Evolutionary conservation across 2,888 invertebrate species (phyloP).

Genomic region (Opisthograptis luteolata): DNA sequence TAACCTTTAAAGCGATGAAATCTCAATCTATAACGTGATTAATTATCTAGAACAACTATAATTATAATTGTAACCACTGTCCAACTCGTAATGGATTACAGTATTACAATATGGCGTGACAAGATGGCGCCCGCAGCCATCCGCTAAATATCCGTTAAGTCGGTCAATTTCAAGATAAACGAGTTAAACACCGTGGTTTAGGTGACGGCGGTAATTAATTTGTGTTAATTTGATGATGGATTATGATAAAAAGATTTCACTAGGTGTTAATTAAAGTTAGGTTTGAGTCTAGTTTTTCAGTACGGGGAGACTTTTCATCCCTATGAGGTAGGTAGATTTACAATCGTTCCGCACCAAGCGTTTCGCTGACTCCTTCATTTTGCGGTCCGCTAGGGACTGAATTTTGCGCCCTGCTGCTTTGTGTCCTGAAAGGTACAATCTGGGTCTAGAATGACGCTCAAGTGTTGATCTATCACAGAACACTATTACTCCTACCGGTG

Average conservation of each 20-base stretch:
- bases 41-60: constrained; percentile 63
- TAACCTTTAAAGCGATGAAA: constrained; percentile 57
- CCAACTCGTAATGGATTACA: constrained; percentile 47
- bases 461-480: too few relatives aligned
- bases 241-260: constrained; percentile 24
- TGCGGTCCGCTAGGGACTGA: too few relatives aligned
- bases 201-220: constrained; percentile 30
- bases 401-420: too few relatives aligned
- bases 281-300: constrained; percentile 1
- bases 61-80: constrained; percentile 66
- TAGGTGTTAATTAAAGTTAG: constrained; percentile 14
- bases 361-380: too few relatives aligned
- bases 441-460: too few relatives aligned
- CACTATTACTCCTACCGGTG: too few relatives aligned
- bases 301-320: too few relatives aligned
- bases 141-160: constrained; percentile 36
- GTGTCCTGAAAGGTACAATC: too few relatives aligned
- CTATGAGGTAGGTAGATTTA: too few relatives aligned
- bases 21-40: constrained; percentile 69
- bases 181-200: constrained; percentile 30
- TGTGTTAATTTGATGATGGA: constrained; percentile 32
- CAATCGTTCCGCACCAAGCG: too few relatives aligned
- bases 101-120: constrained; percentile 30
- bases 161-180: constrained; percentile 30
- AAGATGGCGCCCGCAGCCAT: constrained; percentile 38